A percentile compares a stretch with the other conserved stretches of the same genome.
These are phyloP conservation scores for Riparia riparia DNA, from an alignment of 2,113 vertebrate genomes.

Conservation along the genomic window DNA sequence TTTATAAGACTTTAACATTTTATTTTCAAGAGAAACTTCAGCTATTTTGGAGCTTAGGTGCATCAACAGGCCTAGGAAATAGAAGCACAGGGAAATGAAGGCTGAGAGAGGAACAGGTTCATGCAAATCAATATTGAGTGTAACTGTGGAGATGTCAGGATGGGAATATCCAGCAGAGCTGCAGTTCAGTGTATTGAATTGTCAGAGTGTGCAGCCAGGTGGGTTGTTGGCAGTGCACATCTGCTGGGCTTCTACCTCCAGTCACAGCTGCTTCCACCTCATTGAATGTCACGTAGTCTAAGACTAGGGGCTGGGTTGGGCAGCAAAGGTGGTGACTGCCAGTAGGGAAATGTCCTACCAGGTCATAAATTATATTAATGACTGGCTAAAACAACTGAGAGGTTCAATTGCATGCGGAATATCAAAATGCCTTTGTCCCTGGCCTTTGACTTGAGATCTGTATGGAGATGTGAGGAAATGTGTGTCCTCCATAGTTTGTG, in stretches of 20 bases:
- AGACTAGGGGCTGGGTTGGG: background rate
- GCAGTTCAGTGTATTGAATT: background rate
- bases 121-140: background rate
- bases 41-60: background rate
- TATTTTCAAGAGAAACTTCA: background rate
- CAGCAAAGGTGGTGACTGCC: background rate
- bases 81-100: background rate
- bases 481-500: background rate
- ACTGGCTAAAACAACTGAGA: background rate
- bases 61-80: background rate
- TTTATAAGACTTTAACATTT: background rate
- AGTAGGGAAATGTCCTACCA: background rate
- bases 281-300: accelerated
- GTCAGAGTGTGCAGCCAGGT: background rate
- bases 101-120: background rate
- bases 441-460: background rate
- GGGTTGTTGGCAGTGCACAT: background rate
- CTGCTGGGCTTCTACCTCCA: background rate
- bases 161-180: background rate
- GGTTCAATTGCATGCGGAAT: background rate
- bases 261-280: background rate
- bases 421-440: background rate
- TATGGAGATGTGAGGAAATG: background rate
- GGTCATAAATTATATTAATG: background rate
- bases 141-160: background rate